Percentiles rank a stretch among this genome's conserved stretches.
These are phyloP conservation scores for Aplysina aerophoba DNA, from an alignment of 37 sponge, comb jelly and placozoan species.

Conservation along the genomic window DNA sequence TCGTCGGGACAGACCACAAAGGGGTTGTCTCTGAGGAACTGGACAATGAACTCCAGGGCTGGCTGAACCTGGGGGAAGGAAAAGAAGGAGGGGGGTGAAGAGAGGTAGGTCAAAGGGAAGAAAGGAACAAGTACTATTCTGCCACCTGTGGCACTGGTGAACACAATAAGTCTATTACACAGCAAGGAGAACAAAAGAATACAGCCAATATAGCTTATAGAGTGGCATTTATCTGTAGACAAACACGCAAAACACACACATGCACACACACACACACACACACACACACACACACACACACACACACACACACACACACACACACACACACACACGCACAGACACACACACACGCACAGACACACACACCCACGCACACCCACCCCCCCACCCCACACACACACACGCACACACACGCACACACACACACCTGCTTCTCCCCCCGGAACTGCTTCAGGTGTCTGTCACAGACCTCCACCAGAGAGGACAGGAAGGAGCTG, in stretches of 20 bases:
- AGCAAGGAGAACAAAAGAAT: background rate
- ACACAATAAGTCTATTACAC: too few species aligned
- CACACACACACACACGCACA: too few species aligned
- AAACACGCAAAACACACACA: slow-evolving; percentile 45
- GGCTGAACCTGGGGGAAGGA: slow-evolving; percentile 14
- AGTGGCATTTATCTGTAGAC: slow-evolving; percentile 9
- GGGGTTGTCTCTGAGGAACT: slow-evolving; percentile 77
- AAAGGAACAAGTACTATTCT: background rate
- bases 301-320: slow-evolving; percentile 17
- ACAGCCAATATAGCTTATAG: background rate
- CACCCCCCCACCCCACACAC: too few species aligned
- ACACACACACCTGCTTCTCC: slow-evolving; percentile 70
- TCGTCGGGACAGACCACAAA: slow-evolving; percentile 92
- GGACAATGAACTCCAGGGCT: slow-evolving; percentile 22
- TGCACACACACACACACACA: slow-evolving; percentile 16
- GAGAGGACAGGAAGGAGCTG: slow-evolving; percentile 60
- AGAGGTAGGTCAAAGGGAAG: background rate
- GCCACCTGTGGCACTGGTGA: too few species aligned
- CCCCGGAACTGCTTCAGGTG: slow-evolving; percentile 46
- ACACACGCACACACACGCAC: slow-evolving; percentile 29
- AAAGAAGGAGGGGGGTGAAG: background rate
- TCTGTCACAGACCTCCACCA: slow-evolving; percentile 73
- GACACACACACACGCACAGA: too few species aligned
- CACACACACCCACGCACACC: too few species aligned
- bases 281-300: slow-evolving; percentile 40